Evolutionary conservation across 2,888 invertebrate genomes (phyloP).

Genomic region (Agrotis segetum): DNA sequence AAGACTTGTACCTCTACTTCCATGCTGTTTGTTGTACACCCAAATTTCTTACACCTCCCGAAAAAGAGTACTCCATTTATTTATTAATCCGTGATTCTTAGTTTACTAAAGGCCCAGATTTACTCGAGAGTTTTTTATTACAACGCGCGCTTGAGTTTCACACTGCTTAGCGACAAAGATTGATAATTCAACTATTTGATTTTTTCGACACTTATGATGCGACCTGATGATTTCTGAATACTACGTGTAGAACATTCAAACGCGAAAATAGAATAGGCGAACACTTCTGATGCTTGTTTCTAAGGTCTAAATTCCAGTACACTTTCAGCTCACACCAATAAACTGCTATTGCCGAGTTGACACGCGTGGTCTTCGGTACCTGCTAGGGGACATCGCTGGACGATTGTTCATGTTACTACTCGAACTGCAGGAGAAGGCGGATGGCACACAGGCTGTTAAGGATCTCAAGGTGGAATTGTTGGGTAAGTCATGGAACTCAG

Average conservation of each 20-base stretch:
- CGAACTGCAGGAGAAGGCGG: conserved; percentile 95
- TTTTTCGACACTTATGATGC: neutral
- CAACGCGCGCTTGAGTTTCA: neutral
- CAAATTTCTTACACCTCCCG: neutral
- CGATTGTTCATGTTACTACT: conserved; percentile 98
- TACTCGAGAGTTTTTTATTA: no score
- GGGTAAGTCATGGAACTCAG: conserved; percentile 86
- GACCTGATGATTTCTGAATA: neutral
- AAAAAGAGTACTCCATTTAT: neutral
- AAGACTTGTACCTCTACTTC: neutral
- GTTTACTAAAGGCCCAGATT: no score
- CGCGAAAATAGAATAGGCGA: neutral
- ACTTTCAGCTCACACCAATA: conserved; percentile 96
- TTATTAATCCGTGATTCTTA: neutral
- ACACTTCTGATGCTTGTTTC: rapidly evolving
- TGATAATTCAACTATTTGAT: neutral
- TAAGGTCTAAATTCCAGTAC: conserved; percentile 5
- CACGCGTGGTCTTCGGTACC: conserved; percentile 96
- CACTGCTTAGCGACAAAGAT: neutral
- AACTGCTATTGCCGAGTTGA: conserved; percentile 99
- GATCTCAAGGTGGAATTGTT: conserved; percentile 98
- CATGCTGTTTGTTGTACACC: neutral
- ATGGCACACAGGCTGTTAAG: conserved; percentile 95
- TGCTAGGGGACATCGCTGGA: conserved; percentile 98
- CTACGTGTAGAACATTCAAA: neutral